Percentiles rank a stretch among this genome's conserved stretches.
Conservation (phyloP, 2,113 vertebrate species). For the Elanus axillaris region DNA sequence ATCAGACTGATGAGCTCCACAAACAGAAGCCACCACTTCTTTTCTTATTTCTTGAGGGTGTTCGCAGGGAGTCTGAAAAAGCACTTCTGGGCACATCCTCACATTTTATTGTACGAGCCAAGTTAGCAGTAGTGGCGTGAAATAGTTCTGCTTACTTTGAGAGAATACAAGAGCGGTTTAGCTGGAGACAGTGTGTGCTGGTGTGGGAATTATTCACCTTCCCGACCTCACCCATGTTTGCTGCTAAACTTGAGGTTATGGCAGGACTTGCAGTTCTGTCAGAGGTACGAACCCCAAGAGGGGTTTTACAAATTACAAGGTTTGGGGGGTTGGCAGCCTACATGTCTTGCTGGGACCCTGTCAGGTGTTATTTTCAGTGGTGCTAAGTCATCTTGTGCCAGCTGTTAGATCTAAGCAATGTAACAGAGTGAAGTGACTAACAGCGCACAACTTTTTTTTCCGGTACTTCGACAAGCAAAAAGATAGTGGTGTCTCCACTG, state of each 20-base stretch:
- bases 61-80: neutral
- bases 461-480: neutral
- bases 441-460: neutral
- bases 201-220: neutral
- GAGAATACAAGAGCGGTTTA: neutral
- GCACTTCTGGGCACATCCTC: neutral
- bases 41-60: neutral
- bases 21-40: neutral
- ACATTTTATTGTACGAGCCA: neutral
- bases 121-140: neutral
- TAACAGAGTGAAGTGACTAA: neutral
- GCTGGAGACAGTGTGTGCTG: fast-evolving
- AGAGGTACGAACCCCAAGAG: neutral
- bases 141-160: neutral
- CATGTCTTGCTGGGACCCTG: neutral
- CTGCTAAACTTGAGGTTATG: neutral
- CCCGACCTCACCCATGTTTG: fast-evolving
- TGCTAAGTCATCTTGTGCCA: slow-evolving; percentile 8
- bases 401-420: neutral
- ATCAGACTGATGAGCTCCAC: neutral
- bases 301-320: neutral
- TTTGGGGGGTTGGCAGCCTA: neutral
- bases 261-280: neutral
- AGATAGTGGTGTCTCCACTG: neutral
- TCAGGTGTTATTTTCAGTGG: neutral